Evolutionary conservation across 2,888 invertebrate genomes (phyloP).

Genomic region (Celastrina argiolus): DNA sequence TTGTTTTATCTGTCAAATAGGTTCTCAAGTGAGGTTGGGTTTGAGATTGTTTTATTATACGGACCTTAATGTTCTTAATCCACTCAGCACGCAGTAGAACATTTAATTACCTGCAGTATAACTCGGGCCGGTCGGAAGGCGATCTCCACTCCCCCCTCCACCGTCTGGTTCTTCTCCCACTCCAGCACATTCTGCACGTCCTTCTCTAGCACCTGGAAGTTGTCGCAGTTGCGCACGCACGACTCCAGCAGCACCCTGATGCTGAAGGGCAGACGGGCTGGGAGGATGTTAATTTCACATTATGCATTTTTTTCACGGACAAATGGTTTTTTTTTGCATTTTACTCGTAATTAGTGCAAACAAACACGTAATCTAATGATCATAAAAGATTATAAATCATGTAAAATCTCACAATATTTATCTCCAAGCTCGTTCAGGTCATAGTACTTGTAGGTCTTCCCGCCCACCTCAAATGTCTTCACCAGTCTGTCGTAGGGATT

Average conservation of each 20-base stretch:
- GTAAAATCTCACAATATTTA: constrained; percentile 86
- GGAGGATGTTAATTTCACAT: background rate
- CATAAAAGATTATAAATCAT: no score
- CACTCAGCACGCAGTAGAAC: no score
- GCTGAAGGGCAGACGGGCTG: constrained; percentile 92
- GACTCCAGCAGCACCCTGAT: constrained; percentile 96
- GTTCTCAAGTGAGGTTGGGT: no score
- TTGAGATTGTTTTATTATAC: no score
- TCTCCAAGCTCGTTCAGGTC: constrained; percentile 85
- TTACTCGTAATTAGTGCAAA: background rate
- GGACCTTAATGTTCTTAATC: no score
- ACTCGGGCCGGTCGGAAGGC: constrained; percentile 98
- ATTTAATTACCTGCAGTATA: constrained; percentile 91
- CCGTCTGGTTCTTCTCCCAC: constrained; percentile 88
- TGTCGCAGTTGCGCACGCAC: constrained; percentile 96
- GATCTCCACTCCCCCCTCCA: constrained; percentile 88
- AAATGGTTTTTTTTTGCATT: no score
- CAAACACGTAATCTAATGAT: no score
- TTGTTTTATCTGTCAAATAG: no score
- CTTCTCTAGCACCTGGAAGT: constrained; percentile 89
- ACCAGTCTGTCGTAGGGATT: constrained; percentile 82
- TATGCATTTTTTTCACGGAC: no score
- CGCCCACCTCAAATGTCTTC: constrained; percentile 78
- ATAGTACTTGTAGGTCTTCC: constrained; percentile 85
- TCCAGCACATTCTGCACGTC: constrained; percentile 93